Conservation (phyloP, 2,113 vertebrate species). For the Podarcis cretensis region DNA sequence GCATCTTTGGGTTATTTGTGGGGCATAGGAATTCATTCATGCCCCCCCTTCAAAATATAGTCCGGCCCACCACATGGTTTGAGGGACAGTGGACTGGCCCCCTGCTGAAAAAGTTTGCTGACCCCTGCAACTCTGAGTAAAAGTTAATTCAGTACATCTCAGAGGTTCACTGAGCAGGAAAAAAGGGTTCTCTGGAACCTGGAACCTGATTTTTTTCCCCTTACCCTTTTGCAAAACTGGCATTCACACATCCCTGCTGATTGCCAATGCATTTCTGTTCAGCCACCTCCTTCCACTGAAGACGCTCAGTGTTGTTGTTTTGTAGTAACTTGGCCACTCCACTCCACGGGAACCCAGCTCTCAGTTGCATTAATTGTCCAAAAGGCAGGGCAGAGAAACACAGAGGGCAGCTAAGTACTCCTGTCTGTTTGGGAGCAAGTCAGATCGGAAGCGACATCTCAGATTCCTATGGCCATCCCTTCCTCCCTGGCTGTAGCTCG, state of each 20-base stretch:
- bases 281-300: neutral
- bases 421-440: neutral
- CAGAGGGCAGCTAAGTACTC: neutral
- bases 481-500: constrained; percentile 57
- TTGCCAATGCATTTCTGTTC: neutral
- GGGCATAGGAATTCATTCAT: no score
- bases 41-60: no score
- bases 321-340: neutral
- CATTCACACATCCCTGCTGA: no score
- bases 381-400: rapidly evolving
- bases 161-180: no score
- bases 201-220: rapidly evolving
- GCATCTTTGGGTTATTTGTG: no score
- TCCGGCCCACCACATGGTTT: no score
- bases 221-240: neutral
- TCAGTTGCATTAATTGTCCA: neutral
- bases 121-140: no score
- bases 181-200: neutral
- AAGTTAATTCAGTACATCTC: no score
- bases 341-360: neutral
- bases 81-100: no score
- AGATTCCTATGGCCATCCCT: neutral
- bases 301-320: neutral
- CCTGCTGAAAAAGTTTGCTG: no score
- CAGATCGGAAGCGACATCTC: constrained; percentile 9